Base-by-base conservation (phyloP, 2,888 invertebrate species). In the Podotricha telesiphe region DNA sequence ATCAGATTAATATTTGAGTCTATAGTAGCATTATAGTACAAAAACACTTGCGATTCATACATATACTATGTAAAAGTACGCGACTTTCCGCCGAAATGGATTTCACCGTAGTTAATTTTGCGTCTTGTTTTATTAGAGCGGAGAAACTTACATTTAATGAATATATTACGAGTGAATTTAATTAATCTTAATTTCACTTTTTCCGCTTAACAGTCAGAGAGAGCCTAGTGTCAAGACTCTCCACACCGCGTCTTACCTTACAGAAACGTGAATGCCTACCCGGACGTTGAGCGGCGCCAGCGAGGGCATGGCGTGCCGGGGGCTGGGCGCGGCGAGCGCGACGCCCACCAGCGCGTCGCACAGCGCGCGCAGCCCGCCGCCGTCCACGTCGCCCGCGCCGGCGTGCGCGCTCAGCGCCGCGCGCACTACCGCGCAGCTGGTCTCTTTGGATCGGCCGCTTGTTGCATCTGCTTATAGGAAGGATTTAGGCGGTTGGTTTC, bases 301-400 rank as follows among this genome's bases (percentile, higher is more conserved):
- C 7, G 91, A 85, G 15, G 94, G 94, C 88, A 94, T 85, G 75
- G 93, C 89, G 80, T 93, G 94, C 53, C 84, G 84, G n/a, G 85
- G 82, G 77, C 93, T 90, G 53, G 94, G 90, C 74, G 84, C 86
- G n/a, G 93, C 84, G 75, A 91, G 87, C 20, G 94, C 94, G 19
- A 94, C 93, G 50, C 94, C 89, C 19, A 94, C 83, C 42, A 95
- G 87, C 74, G 93, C 93, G 78, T 94, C 94, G 76, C 94, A 93
- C 72, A 94, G 82, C 76, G 89, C 88, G 64, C 89, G 87, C 76
- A 89, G 79, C 0, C 86, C 85, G 37, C 79, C 82, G 67, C 42
- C 42, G 42, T 10, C 82, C 42, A 95, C 42, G 13, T 82, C 83
- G 13, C 73, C 69, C 56, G 62, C 74, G 13, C 71, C 47, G 51